Evolutionary conservation across 2,113 vertebrate genomes (phyloP).

Genomic region (Lampris incognitus): DNA sequence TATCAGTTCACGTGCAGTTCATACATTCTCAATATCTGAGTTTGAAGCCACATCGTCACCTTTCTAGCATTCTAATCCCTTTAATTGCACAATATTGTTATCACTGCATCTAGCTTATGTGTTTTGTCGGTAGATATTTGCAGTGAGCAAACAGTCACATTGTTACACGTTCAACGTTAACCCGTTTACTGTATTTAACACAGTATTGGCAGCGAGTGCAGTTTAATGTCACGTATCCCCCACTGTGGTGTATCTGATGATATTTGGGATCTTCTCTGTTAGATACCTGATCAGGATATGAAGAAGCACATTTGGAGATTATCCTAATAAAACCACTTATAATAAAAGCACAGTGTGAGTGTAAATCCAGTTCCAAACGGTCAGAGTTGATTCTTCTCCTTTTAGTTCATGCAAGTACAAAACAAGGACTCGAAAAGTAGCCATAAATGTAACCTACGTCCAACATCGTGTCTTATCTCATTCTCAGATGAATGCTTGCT

Average conservation of each 20-base stretch:
- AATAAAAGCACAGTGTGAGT: too few relatives aligned
- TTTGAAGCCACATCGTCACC: not conserved
- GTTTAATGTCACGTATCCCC: not conserved
- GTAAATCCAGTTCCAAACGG: too few relatives aligned
- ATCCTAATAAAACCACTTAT: too few relatives aligned
- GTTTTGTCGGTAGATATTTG: constrained; percentile 10
- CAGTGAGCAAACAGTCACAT: constrained; percentile 11
- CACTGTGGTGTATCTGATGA: not conserved
- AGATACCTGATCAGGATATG: too few relatives aligned
- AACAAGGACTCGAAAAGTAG: too few relatives aligned
- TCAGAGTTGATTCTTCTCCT: too few relatives aligned
- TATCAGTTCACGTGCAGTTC: not conserved
- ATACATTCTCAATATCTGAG: not conserved
- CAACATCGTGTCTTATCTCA: too few relatives aligned
- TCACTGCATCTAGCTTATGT: not conserved
- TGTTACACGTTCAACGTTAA: constrained; percentile 23
- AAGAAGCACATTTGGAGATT: too few relatives aligned
- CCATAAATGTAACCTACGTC: too few relatives aligned
- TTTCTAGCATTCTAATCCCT: not conserved
- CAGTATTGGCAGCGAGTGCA: not conserved
- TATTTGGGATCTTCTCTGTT: not conserved
- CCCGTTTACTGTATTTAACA: not conserved
- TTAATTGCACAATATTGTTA: not conserved
- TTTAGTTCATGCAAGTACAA: too few relatives aligned
- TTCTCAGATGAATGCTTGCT: too few relatives aligned